Percentiles rank a stretch among this genome's conserved stretches.
Conservation (phyloP, 2,113 vertebrate genomes). For the Ovibos moschatus region DNA sequence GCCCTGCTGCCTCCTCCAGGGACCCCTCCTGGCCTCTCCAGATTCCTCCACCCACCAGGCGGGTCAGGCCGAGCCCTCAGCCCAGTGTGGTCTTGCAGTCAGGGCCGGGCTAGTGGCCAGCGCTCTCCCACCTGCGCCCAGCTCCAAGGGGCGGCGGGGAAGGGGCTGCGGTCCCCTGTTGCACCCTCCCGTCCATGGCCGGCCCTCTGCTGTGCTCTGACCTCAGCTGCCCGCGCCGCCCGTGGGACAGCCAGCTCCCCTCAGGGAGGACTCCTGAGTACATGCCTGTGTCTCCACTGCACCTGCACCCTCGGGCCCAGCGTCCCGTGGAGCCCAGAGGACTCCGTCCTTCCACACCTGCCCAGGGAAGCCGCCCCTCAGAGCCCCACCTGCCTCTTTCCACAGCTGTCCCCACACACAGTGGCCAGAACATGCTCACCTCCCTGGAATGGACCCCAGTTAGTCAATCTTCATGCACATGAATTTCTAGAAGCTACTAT, state of each 20-base stretch:
- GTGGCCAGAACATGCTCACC: neutral
- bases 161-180: accelerated
- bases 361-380: neutral
- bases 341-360: neutral
- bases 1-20: neutral
- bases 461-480: neutral
- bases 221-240: accelerated
- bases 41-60: neutral
- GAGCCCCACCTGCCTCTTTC: neutral
- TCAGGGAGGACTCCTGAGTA: neutral
- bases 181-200: accelerated
- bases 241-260: neutral
- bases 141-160: accelerated
- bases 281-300: neutral
- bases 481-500: neutral
- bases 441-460: neutral
- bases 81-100: accelerated
- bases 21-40: neutral
- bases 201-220: accelerated
- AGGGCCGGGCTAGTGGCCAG: neutral
- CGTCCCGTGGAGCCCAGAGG: neutral
- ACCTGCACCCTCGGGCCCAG: neutral
- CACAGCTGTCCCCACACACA: neutral
- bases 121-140: accelerated
- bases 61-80: neutral